Evolutionary conservation across 2,888 invertebrate genomes (phyloP), one percentile per base, ranked within the genome.

Genomic region (Thyatira batis): DNA sequence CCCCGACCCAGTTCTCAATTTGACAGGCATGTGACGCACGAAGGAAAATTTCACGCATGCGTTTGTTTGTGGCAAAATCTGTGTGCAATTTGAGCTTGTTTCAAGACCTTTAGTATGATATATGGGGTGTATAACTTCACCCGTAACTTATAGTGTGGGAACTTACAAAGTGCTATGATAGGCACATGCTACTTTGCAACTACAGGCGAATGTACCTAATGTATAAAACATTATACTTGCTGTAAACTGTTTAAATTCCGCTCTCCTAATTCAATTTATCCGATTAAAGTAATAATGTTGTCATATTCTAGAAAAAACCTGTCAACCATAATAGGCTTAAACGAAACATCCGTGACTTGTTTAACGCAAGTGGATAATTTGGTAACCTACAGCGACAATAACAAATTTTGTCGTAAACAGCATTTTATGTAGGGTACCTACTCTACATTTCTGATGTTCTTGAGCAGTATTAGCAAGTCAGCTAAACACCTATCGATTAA

Each of bases 1-100:
- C 66, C 69, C 63, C 78, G 84, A 81, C 81, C 84, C 71, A 82
- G 68, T 82, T 83, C 67, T 56, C 70, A 48, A 46, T 64, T 63
- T 63, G 65, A 69, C 66, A 61, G 59, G 56, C 63, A 57, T 53
- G 63, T 77, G 78, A 80, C 79, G 76, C 71, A 73, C 65, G 54
- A 52, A 17, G 39, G 8, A 17, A 39, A 39, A 39, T 39, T 39
- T 5, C 39, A 52, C 49, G 57, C 55, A 58, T 76, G 75, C 73
- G 4, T 45, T 20, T 20, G 13, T 51, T 43, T 39, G 43, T 13
- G 23, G 17, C 39, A 17, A 13, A 13, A 17, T 39, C 8, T 39
- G n/a, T 13, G 6, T 8, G 17, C 17, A 39, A 39, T 39, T 39
- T 17, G 17, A 17, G 17, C 17, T 39, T 17, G 17, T 39, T 39